phyloP scores from a whole-genome alignment of 2,113 vertebrate species.

The Hyperoodon ampullatus region DNA sequence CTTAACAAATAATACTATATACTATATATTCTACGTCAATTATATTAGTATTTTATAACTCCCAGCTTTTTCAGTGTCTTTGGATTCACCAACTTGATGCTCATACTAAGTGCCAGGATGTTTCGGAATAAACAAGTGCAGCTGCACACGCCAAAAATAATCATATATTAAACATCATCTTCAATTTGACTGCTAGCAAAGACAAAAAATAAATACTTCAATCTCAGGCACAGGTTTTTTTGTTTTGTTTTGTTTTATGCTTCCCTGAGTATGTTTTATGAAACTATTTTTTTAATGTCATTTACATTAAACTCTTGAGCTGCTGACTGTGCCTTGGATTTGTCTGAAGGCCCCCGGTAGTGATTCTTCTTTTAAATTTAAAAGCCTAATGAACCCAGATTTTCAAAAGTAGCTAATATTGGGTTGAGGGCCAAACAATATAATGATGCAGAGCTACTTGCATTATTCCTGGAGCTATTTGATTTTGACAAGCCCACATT shows the following conservation, averaged over 20 bases:
- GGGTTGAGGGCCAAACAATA: slow-evolving; percentile 89
- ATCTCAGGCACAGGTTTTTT: slow-evolving; percentile 61
- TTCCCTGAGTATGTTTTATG: slow-evolving; percentile 58
- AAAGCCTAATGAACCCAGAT: slow-evolving; percentile 81
- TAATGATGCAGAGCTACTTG: slow-evolving; percentile 86
- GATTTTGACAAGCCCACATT: slow-evolving; percentile 91
- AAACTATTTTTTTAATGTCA: slow-evolving; percentile 68
- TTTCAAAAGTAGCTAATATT: slow-evolving; percentile 85
- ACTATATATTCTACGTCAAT: not conserved
- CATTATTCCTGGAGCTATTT: slow-evolving; percentile 89
- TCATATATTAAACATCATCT: not conserved
- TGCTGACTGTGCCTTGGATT: slow-evolving; percentile 64
- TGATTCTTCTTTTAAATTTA: slow-evolving; percentile 77
- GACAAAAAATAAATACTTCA: slow-evolving; percentile 71
- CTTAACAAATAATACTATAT: not conserved
- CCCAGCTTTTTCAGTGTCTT: not conserved
- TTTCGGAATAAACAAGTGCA: not conserved
- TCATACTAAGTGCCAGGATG: not conserved
- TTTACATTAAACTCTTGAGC: slow-evolving; percentile 76
- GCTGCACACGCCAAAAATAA: not conserved
- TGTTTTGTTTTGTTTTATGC: slow-evolving; percentile 63
- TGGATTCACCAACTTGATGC: not conserved
- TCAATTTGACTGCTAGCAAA: slow-evolving; percentile 16
- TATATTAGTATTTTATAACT: not conserved
- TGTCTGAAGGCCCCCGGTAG: slow-evolving; percentile 67